Percentiles rank a stretch among this genome's conserved stretches.
Conservation (phyloP, 2,888 invertebrate species). For the Odontothrips loti region DNA sequence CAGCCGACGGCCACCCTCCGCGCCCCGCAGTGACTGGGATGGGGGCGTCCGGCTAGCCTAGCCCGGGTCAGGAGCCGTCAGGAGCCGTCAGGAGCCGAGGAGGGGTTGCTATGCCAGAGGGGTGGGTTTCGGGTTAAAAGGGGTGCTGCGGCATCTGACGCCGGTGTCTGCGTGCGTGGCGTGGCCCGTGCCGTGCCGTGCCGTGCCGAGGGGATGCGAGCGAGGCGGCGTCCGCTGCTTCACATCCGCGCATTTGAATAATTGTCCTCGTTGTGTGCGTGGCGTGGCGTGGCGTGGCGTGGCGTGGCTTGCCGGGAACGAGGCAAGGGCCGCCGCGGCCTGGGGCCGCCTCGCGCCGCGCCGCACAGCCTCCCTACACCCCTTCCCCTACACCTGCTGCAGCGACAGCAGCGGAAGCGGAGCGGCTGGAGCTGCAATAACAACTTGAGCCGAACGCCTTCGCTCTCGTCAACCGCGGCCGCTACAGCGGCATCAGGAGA, state of each 20-base stretch:
- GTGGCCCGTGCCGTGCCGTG: not conserved
- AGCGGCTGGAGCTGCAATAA: not conserved
- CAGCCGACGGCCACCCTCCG: not conserved
- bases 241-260: not conserved
- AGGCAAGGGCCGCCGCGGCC: not conserved
- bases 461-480: not conserved
- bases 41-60: not conserved
- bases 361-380: not conserved
- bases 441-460: not conserved
- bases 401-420: not conserved
- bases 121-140: not conserved
- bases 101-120: not conserved
- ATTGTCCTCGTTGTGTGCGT: slow-evolving; percentile 7
- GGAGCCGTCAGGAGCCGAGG: not conserved
- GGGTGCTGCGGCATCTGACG: not conserved
- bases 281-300: not conserved
- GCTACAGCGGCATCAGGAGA: too few species aligned
- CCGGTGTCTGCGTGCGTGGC: not conserved
- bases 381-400: not conserved
- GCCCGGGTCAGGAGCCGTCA: not conserved
- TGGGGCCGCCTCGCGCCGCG: not conserved
- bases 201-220: not conserved
- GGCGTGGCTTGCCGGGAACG: not conserved
- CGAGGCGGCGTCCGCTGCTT: not conserved
- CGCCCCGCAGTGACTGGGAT: not conserved